These are phyloP conservation scores for Telenomus remus DNA, from an alignment of 1,140 invertebrate species.

Conservation along the genomic window DNA sequence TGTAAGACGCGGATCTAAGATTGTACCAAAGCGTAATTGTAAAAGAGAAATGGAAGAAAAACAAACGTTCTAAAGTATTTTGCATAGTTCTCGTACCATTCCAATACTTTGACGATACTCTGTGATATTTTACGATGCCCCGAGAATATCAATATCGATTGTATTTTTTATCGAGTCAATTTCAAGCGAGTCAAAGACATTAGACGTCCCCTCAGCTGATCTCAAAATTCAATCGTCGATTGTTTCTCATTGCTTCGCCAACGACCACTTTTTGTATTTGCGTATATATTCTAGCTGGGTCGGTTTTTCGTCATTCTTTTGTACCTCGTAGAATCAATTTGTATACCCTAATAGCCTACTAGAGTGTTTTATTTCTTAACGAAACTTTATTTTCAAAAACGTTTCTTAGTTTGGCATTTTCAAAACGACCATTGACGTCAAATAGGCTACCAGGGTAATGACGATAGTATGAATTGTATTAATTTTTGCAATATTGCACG, in stretches of 20 bases:
- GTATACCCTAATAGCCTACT: no score
- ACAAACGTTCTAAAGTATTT: constrained; percentile 51
- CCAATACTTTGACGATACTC: constrained; percentile 56
- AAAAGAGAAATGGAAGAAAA: no score
- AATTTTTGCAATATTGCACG: constrained; percentile 37
- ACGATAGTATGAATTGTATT: not conserved
- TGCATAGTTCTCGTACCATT: constrained; percentile 51
- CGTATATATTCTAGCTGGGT: no score
- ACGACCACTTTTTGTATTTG: no score
- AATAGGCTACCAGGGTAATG: constrained; percentile 4
- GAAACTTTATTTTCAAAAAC: not conserved
- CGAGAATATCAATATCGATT: constrained; percentile 33
- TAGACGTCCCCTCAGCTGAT: no score
- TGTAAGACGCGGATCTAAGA: constrained; percentile 31
- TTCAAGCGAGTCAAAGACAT: not conserved
- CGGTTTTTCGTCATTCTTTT: no score
- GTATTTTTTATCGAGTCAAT: constrained; percentile 16
- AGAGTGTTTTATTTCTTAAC: not conserved
- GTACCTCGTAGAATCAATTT: no score
- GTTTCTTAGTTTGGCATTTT: no score
- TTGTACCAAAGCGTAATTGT: constrained; percentile 52
- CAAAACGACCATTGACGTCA: not conserved
- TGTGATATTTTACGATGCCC: constrained; percentile 49
- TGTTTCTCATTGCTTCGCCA: not conserved
- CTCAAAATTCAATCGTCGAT: no score